These are phyloP conservation scores for Loripinus fragilis DNA, from an alignment of 2,888 invertebrate genomes.

Conservation along the genomic window DNA sequence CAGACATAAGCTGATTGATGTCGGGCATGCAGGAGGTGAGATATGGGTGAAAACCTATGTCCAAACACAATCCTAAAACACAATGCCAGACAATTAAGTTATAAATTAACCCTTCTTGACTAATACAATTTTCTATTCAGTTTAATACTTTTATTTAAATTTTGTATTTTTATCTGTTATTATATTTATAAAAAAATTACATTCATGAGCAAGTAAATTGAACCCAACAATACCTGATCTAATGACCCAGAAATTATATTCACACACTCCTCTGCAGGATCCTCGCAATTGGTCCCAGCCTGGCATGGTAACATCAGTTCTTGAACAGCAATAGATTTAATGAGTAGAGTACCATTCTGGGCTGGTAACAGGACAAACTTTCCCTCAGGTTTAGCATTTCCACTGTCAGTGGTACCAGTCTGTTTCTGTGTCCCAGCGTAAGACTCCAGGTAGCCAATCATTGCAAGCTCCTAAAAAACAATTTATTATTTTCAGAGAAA, in stretches of 20 bases:
- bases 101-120: no score
- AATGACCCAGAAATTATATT: constrained; percentile 55
- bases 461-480: constrained; percentile 35
- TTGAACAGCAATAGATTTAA: constrained; percentile 71
- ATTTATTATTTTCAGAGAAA: no score
- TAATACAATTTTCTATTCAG: no score
- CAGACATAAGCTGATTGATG: no score
- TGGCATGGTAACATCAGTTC: constrained; percentile 72
- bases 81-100: no score
- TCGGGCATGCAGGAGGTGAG: no score
- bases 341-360: constrained; percentile 66
- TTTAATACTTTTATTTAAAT: no score
- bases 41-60: no score
- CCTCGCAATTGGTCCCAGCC: constrained; percentile 45
- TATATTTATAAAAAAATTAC: no score
- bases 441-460: constrained; percentile 58
- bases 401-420: neutral
- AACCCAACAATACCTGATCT: constrained; percentile 56
- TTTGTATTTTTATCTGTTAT: no score
- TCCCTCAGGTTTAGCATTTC: constrained; percentile 58
- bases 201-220: no score
- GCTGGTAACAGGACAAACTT: constrained; percentile 73
- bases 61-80: no score
- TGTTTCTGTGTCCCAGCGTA: neutral
- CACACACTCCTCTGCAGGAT: constrained; percentile 55